Evolutionary conservation across 2,113 vertebrate species (phyloP).

Genomic region (Callospermophilus lateralis): DNA sequence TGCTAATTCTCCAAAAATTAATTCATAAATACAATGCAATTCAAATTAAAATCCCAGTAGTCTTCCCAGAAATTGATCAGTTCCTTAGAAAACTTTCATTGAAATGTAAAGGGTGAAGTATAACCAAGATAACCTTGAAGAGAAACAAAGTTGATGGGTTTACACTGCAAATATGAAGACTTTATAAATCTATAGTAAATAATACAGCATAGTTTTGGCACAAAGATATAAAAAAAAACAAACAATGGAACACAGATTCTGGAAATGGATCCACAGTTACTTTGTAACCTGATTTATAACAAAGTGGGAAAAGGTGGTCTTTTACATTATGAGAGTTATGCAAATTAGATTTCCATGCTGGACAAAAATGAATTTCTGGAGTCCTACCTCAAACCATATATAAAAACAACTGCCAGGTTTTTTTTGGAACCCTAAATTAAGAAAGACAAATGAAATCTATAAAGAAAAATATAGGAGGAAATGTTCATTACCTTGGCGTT

Average conservation of each 20-base stretch:
- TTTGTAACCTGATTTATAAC: neutral
- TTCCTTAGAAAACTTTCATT: neutral
- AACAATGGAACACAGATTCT: neutral
- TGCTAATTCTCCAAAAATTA: neutral
- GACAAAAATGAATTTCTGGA: neutral
- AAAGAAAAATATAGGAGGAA: neutral
- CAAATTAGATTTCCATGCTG: neutral
- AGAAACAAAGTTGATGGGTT: neutral
- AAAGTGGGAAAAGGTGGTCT: neutral
- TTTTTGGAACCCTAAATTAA: neutral
- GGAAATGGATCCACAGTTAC: neutral
- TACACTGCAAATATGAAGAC: neutral
- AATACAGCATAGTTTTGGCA: neutral
- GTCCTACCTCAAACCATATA: neutral
- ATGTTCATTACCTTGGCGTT: neutral
- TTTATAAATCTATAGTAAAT: neutral
- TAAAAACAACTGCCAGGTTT: neutral
- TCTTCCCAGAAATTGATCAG: conserved; percentile 13
- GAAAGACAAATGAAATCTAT: neutral
- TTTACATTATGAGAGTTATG: neutral
- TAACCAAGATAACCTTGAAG: neutral
- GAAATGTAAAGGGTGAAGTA: neutral
- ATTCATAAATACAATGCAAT: neutral
- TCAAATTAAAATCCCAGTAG: neutral
- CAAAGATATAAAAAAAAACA: neutral